Percentiles rank a stretch among this genome's conserved stretches.
These are phyloP conservation scores for Gobius niger DNA, from an alignment of 2,113 vertebrate genomes.

Conservation along the genomic window DNA sequence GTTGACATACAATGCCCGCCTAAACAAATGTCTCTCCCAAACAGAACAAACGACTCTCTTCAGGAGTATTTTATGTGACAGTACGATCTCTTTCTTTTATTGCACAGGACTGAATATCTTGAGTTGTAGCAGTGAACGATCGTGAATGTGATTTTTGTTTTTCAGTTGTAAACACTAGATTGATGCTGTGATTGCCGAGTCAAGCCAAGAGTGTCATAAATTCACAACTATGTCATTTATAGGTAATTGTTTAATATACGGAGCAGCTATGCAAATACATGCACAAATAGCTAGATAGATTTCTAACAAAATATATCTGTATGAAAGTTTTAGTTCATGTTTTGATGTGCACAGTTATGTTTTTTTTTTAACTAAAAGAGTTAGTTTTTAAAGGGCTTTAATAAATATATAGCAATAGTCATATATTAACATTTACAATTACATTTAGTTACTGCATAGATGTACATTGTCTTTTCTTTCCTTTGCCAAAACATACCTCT, in stretches of 20 bases:
- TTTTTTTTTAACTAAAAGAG: slow-evolving; percentile 3
- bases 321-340: not conserved
- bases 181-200: not conserved
- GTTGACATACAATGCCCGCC: no score
- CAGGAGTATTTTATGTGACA: no score
- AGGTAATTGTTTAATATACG: not conserved
- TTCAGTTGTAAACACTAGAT: not conserved
- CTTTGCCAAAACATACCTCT: slow-evolving; percentile 26
- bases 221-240: not conserved
- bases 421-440: slow-evolving; percentile 15
- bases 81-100: no score
- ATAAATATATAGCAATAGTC: slow-evolving; percentile 29
- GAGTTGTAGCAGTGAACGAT: not conserved
- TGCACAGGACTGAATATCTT: not conserved
- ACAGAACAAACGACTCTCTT: no score
- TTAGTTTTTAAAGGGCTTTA: slow-evolving; percentile 52
- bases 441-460: slow-evolving; percentile 64
- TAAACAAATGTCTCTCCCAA: no score
- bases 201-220: not conserved
- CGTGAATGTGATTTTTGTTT: not conserved
- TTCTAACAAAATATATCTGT: slow-evolving; percentile 2
- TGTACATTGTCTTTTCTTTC: not conserved
- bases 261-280: slow-evolving; percentile 13
- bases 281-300: slow-evolving; percentile 7
- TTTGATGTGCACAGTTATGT: slow-evolving; percentile 26